Percentiles rank a stretch among this genome's conserved stretches.
Evolutionary conservation across 2,797 vertebrate genomes (phyloP).

Genomic region (Pseudotriccus pelzelni): DNA sequence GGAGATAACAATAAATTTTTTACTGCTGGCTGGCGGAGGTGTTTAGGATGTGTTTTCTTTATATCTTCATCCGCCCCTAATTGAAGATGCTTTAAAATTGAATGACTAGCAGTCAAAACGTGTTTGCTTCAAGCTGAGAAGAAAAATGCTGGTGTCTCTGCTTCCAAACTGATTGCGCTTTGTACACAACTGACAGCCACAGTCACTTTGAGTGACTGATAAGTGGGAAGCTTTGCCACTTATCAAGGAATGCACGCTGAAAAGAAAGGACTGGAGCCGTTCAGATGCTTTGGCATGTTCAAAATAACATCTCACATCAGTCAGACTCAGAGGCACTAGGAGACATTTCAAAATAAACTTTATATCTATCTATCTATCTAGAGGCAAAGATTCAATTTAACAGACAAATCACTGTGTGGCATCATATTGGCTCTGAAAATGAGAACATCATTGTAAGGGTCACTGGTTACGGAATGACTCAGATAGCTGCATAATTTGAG

Average conservation of each 20-base stretch:
- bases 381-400: slow-evolving; percentile 70
- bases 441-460: slow-evolving; percentile 20
- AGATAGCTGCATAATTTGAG: slow-evolving; percentile 8
- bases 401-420: slow-evolving; percentile 53
- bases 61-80: slow-evolving; percentile 83
- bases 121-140: slow-evolving; percentile 85
- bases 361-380: slow-evolving; percentile 69
- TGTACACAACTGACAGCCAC: slow-evolving; percentile 83
- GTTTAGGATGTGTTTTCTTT: slow-evolving; percentile 83
- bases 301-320: slow-evolving; percentile 83
- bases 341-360: slow-evolving; percentile 76
- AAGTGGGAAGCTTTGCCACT: slow-evolving; percentile 82
- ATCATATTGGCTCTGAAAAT: slow-evolving; percentile 3
- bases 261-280: slow-evolving; percentile 75
- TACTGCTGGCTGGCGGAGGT: slow-evolving; percentile 77
- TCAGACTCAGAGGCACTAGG: slow-evolving; percentile 73
- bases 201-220: slow-evolving; percentile 86
- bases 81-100: slow-evolving; percentile 85
- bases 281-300: slow-evolving; percentile 80
- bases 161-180: slow-evolving; percentile 81
- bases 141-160: slow-evolving; percentile 83
- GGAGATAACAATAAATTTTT: slow-evolving; percentile 79
- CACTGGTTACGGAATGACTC: slow-evolving; percentile 30
- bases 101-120: slow-evolving; percentile 85
- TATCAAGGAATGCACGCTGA: slow-evolving; percentile 77